Evolutionary conservation across 2,113 vertebrate genomes (phyloP), one percentile per base, ranked within the genome.

Genomic region (Anhinga rufa): DNA sequence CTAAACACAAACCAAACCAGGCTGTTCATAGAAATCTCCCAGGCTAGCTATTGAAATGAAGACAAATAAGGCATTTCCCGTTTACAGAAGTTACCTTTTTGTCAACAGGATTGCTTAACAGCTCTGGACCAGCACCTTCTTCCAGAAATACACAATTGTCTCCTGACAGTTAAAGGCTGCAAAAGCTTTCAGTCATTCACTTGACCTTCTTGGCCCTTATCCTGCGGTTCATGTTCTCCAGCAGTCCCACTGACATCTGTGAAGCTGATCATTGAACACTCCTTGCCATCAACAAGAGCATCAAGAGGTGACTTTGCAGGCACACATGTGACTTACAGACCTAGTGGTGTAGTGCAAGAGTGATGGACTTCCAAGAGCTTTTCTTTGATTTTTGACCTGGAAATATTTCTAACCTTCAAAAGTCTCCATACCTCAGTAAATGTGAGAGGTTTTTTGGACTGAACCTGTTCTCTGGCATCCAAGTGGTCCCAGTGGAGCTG

Each of bases 1-100:
- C 6, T 57, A 51, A 91, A 65, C 34, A 25, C 0, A 1, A 7
- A 7, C 40, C 31, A 54, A 82, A 60, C 5, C 1, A 0, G 29
- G 11, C 52, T 49, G 34, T 36, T 76, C 12, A 16, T 40, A 79
- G 44, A 72, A 8, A 22, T 26, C 61, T 57, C 64, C 32, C 29
- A 71, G 48, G 8, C 20, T 44, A 64, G 20, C 69, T 78, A 34
- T 31, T 29, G 20, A 88, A 49, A 29, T 60, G 51, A 69, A 72
- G 49, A 66, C 21, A 85, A 65, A 40, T 17, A 70, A 48, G 34
- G 25, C 38, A 31, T 79, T 86, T 61, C 54, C 42, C 71, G n/a
- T 28, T 44, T 61, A 54, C 26, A 76, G 72, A 78, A 78, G 2
- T 36, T 40, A 82, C 12, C 26, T 70, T 66, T 93, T 54, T 44